These are phyloP conservation scores for Campoletis sonorensis DNA, from an alignment of 1,140 invertebrate species.

Conservation along the genomic window DNA sequence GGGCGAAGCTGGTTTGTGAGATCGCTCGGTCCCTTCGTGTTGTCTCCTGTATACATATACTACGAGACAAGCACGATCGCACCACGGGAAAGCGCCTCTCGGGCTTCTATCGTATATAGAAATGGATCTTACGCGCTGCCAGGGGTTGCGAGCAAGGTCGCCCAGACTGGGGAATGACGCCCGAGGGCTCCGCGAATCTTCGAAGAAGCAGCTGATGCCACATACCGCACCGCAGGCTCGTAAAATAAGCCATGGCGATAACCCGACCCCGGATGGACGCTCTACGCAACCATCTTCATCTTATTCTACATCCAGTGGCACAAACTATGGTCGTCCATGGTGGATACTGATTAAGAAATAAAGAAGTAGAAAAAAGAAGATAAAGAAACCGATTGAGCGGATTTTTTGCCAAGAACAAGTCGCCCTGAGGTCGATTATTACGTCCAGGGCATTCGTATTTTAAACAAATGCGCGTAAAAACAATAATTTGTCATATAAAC, in stretches of 20 bases:
- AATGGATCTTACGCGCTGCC: constrained; percentile 22
- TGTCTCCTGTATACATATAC: not conserved
- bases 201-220: constrained; percentile 68
- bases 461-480: no score
- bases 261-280: constrained; percentile 29
- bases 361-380: not conserved
- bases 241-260: constrained; percentile 66
- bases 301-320: not conserved
- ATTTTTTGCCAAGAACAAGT: no score
- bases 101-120: constrained; percentile 1
- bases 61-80: not conserved
- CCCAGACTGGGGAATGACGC: constrained; percentile 39
- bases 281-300: constrained; percentile 10
- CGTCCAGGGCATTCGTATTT: no score
- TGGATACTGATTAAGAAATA: constrained; percentile 44
- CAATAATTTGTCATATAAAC: no score
- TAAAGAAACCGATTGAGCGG: no score
- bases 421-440: no score
- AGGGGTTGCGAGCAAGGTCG: constrained; percentile 13
- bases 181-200: constrained; percentile 29
- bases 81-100: not conserved
- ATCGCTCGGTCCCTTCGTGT: not conserved
- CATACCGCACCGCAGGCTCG: constrained; percentile 56
- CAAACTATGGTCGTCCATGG: not conserved
- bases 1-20: constrained; percentile 28